Percentiles rank a stretch among this genome's conserved stretches.
These are phyloP conservation scores for Phoxinus dragarum DNA, from an alignment of 2,797 vertebrate species.

Conservation along the genomic window DNA sequence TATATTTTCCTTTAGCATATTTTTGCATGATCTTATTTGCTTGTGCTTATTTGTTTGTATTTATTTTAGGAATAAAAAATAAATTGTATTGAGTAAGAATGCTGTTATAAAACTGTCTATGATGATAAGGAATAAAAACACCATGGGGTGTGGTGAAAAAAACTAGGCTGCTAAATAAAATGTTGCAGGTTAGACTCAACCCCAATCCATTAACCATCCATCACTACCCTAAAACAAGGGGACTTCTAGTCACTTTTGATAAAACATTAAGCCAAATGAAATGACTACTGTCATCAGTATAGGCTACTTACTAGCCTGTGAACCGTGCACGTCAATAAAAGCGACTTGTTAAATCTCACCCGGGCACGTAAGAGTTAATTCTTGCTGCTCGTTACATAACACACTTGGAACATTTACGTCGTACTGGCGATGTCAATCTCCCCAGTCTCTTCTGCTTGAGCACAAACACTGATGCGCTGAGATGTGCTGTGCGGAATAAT, in stretches of 20 bases:
- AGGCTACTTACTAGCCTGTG: background rate
- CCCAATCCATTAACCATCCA: background rate
- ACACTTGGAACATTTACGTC: constrained; percentile 60
- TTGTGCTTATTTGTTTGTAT: background rate
- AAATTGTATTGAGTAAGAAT: background rate
- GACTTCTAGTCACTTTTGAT: background rate
- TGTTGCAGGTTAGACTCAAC: background rate
- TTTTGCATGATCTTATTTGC: background rate
- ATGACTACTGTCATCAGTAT: background rate
- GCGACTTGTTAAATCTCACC: background rate
- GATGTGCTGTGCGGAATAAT: constrained; percentile 11
- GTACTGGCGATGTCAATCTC: constrained; percentile 54
- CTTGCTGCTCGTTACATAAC: constrained; percentile 75
- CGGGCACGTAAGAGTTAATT: constrained; percentile 63
- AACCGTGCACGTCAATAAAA: background rate
- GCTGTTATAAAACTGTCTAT: background rate
- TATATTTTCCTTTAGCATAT: no score
- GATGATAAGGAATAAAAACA: background rate
- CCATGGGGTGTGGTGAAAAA: background rate
- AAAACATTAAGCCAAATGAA: background rate
- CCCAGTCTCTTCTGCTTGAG: constrained; percentile 16
- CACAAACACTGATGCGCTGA: constrained; percentile 15
- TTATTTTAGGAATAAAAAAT: background rate
- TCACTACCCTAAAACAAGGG: background rate
- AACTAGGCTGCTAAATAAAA: background rate